Conservation (phyloP, 2,113 vertebrate genomes). For the Notothenia rossii region DNA sequence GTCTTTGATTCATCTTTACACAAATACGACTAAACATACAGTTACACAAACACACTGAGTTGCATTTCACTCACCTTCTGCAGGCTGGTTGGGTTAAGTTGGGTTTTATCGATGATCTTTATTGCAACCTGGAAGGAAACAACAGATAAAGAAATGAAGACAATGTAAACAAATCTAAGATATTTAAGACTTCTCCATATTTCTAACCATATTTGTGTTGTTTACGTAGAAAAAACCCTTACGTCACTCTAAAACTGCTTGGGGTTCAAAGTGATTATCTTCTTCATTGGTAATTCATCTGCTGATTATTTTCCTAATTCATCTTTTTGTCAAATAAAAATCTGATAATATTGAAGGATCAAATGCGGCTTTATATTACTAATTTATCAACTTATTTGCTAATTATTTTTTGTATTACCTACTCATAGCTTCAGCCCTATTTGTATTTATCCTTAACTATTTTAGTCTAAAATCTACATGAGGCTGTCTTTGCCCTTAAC, state of each 20-base stretch:
- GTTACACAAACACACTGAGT: background rate
- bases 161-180: background rate
- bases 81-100: conserved; percentile 79
- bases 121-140: conserved; percentile 73
- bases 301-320: background rate
- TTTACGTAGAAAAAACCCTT: too few species aligned
- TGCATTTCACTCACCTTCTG: conserved; percentile 72
- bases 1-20: too few species aligned
- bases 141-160: conserved; percentile 10
- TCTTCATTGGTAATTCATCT: background rate
- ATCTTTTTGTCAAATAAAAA: background rate
- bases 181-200: too few species aligned
- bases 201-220: too few species aligned
- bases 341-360: too few species aligned
- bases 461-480: background rate
- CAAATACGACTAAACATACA: background rate
- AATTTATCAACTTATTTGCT: background rate
- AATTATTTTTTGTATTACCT: background rate
- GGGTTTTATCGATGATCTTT: conserved; percentile 82
- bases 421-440: background rate
- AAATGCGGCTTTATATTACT: background rate
- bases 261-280: too few species aligned
- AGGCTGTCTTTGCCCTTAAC: background rate
- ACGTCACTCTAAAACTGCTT: too few species aligned
- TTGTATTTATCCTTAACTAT: background rate